These are phyloP conservation scores for Diarsia rubi DNA, from an alignment of 2,888 invertebrate genomes.

Conservation along the genomic window DNA sequence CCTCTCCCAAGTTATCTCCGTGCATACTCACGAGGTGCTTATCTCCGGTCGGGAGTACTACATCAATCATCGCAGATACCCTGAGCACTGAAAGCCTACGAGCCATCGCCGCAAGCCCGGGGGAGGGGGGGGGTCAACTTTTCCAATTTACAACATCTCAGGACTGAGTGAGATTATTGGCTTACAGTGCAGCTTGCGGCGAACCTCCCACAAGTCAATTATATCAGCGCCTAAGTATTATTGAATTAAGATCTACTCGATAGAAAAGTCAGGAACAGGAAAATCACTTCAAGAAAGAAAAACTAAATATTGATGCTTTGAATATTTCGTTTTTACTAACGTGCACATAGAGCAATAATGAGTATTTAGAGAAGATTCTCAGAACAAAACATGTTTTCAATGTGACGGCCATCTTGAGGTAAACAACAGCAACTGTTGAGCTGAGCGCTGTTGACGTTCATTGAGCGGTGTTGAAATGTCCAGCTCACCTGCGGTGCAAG, in stretches of 20 bases:
- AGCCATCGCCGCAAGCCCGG: not conserved
- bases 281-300: not conserved
- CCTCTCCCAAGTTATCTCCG: conserved; percentile 12
- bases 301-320: not conserved
- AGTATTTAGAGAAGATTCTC: not conserved
- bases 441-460: conserved; percentile 8
- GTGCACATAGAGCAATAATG: not conserved
- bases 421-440: conserved; percentile 1
- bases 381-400: not conserved
- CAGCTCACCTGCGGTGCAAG: conserved; percentile 66
- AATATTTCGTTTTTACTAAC: not conserved
- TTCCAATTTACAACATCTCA: conserved; percentile 55
- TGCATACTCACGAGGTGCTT: conserved; percentile 15
- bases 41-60: conserved; percentile 20
- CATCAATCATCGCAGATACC: conserved; percentile 54
- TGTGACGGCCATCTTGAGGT: not conserved
- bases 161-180: conserved; percentile 43
- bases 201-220: conserved; percentile 10
- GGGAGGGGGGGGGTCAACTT: conserved; percentile 33
- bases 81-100: conserved; percentile 28
- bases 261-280: not conserved
- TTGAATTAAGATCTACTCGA: not conserved
- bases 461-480: conserved; percentile 63
- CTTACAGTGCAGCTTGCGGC: conserved; percentile 29
- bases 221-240: not conserved